Base-by-base conservation (phyloP, 2,113 vertebrate genomes). In the Gorsachius goisagi region DNA sequence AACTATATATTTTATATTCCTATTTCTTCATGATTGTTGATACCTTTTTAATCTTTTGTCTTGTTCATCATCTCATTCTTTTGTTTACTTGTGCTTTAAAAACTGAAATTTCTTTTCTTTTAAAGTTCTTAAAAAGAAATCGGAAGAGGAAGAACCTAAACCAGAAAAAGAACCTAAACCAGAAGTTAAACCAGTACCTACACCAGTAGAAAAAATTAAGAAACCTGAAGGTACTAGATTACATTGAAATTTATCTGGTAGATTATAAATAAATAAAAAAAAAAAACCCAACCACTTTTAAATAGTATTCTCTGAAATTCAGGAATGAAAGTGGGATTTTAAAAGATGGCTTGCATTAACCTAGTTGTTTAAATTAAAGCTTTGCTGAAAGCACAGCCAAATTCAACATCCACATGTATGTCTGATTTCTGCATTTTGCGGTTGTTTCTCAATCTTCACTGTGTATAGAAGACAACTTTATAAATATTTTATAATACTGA, bases 151-250 rank as follows among this genome's bases (percentile, higher is more conserved):
- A 89, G 98, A 98, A 96, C 97, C 98, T 85, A 97, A 97, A 95
- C 98, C 98, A 92, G 97, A 98, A 95, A 97, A 97, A 95, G 96
- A 97, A 90, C 98, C 98, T 85, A 97, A 97, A 96, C 97, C 98
- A 88, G 97, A 98, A 97, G 84, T 95, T 95, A 98, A 98, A 97
- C 97, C 97, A 95, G 86, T 97, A 87, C 89, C 95, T 91, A 98
- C 98, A 96, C 97, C 97, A 96, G 55, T 97, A 95, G 98, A 98
- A 95, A 98, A 98, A 96, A 59, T 97, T 93, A 99, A 98, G 97
- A 98, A 98, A 85, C 97, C 98, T 58, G 94, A 97, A 96, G 98
- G 99, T 96, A 99, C 73, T 97, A 76, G 88, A 86, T 95, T 95
- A 39, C 73, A 89, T 74, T 88, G 32, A 89, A 81, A 58, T 77